Percentiles rank a stretch among this genome's conserved stretches.
These are phyloP conservation scores for Tanytarsus gracilentus DNA, from an alignment of 2,888 invertebrate species.

Conservation along the genomic window DNA sequence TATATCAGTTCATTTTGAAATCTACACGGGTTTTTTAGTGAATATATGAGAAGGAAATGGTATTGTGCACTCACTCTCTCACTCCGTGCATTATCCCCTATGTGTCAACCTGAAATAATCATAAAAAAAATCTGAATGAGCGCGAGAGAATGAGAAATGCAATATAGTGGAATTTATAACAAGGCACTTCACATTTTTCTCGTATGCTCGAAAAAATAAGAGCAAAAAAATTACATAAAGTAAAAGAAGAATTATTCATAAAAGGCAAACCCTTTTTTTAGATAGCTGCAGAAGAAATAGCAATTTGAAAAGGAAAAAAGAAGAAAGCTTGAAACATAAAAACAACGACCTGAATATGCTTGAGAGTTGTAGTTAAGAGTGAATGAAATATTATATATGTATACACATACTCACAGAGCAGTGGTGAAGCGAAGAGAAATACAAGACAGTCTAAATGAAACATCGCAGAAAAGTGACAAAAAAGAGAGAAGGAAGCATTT, in stretches of 20 bases:
- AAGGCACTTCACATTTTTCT: not conserved
- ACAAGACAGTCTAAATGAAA: too few species aligned
- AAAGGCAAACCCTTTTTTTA: not conserved
- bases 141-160: not conserved
- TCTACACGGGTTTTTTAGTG: too few species aligned
- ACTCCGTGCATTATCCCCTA: not conserved
- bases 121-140: not conserved
- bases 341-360: slow-evolving; percentile 8
- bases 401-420: not conserved
- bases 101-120: not conserved
- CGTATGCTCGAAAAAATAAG: too few species aligned
- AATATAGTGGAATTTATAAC: not conserved
- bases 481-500: too few species aligned
- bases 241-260: too few species aligned
- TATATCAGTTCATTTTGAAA: too few species aligned
- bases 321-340: not conserved
- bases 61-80: not conserved
- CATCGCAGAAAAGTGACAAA: too few species aligned
- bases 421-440: not conserved
- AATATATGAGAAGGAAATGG: too few species aligned
- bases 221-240: too few species aligned
- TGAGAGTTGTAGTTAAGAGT: slow-evolving; percentile 6
- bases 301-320: not conserved
- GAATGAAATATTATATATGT: not conserved
- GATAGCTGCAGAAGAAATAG: not conserved